Conservation (phyloP, 2,888 invertebrate species). For the Drosophila anceps region DNA sequence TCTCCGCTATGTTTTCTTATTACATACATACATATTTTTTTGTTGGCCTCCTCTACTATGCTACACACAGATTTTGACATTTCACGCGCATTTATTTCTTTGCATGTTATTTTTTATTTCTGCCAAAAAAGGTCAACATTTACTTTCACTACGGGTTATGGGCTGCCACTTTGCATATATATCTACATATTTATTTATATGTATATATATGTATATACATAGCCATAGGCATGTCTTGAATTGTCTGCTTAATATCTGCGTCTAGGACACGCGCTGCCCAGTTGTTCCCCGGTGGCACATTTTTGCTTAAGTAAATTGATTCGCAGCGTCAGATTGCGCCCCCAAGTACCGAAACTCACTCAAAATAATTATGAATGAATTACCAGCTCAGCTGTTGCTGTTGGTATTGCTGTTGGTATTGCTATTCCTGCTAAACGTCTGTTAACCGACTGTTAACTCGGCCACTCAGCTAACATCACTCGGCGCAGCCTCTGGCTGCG, state of each 20-base stretch:
- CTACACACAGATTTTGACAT: conserved; percentile 75
- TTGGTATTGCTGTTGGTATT: conserved; percentile 14
- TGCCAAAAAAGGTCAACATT: conserved; percentile 68
- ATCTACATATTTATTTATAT: not conserved
- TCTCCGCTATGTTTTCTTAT: conserved; percentile 43
- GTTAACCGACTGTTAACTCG: conserved; percentile 39
- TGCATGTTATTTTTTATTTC: conserved; percentile 39
- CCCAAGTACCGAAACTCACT: conserved; percentile 49
- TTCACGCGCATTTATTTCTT: conserved; percentile 74
- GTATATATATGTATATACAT: not conserved
- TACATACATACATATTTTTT: conserved; percentile 5
- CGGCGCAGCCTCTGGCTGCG: conserved; percentile 61
- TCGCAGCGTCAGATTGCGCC: conserved; percentile 39
- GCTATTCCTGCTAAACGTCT: conserved; percentile 32
- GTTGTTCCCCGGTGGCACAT: conserved; percentile 68
- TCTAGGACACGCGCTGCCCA: conserved; percentile 45
- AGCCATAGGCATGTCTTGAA: conserved; percentile 35
- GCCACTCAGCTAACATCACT: conserved; percentile 53
- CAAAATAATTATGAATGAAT: conserved; percentile 76
- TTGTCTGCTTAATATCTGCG: conserved; percentile 41
- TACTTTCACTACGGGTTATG: conserved; percentile 32
- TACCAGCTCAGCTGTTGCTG: conserved; percentile 64
- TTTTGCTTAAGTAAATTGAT: conserved; percentile 67
- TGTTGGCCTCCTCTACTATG: conserved; percentile 1
- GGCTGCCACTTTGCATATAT: conserved; percentile 33